phyloP scores from a whole-genome alignment of 92 coral and sea anemone genomes.

The Paragorgia papillata region DNA sequence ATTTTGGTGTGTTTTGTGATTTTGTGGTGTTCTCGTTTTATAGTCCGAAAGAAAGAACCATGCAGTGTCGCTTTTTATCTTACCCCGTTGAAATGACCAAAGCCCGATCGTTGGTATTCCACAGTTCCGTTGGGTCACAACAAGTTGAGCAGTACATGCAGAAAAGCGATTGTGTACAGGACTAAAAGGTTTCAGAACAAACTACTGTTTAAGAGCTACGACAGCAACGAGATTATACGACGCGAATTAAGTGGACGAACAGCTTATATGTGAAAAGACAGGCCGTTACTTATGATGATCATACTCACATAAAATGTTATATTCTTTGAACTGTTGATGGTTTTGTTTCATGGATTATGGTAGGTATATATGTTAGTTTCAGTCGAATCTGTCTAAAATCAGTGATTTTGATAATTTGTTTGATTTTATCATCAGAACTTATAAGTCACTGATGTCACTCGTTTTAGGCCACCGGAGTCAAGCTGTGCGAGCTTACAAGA shows the following conservation, averaged over 20 bases:
- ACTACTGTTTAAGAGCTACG: constrained; percentile 42
- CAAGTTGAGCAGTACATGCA: constrained; percentile 27
- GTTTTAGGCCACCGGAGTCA: constrained; percentile 42
- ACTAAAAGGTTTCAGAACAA: constrained; percentile 34
- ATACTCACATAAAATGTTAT: too few relatives aligned
- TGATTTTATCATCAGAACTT: not conserved
- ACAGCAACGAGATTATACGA: constrained; percentile 37
- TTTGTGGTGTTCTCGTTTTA: too few relatives aligned
- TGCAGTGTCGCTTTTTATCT: constrained; percentile 19
- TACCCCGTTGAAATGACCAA: constrained; percentile 43
- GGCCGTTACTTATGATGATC: not conserved
- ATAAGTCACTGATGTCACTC: not conserved
- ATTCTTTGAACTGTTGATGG: too few relatives aligned
- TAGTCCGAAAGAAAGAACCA: too few relatives aligned
- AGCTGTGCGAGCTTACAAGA: constrained; percentile 46
- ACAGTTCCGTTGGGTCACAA: constrained; percentile 49
- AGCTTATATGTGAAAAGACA: constrained; percentile 44
- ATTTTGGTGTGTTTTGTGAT: too few relatives aligned
- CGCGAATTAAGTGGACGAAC: constrained; percentile 30
- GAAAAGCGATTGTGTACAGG: constrained; percentile 33
- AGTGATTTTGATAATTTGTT: not conserved
- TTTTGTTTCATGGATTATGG: not conserved
- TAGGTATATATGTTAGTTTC: not conserved
- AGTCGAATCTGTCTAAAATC: not conserved
- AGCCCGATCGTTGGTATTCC: constrained; percentile 37